Conservation (phyloP, 92 coral and sea anemone genomes). For the Parazoanthus atlanticus region DNA sequence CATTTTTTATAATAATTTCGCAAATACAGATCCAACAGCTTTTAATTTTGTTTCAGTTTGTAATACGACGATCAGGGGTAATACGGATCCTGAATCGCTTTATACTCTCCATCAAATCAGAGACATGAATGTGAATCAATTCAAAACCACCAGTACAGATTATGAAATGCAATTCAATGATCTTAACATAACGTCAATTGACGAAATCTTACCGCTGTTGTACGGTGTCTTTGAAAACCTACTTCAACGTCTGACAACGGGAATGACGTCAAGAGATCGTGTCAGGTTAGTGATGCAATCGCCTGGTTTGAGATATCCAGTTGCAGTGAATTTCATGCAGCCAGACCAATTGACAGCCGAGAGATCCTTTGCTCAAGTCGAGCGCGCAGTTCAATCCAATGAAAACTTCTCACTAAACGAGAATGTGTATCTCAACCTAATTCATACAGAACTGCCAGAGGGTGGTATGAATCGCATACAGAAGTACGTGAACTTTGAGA, state of each 20-base stretch:
- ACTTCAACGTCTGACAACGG: background rate
- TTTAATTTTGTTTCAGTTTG: no score
- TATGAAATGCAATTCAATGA: constrained; percentile 19
- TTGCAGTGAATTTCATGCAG: constrained; percentile 32
- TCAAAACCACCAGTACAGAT: constrained; percentile 35
- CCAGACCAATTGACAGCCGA: constrained; percentile 40
- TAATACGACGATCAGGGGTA: no score
- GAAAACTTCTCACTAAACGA: constrained; percentile 34
- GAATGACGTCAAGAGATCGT: constrained; percentile 14
- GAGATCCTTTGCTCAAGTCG: constrained; percentile 31
- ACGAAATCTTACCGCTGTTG: background rate
- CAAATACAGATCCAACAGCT: no score
- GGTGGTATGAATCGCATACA: constrained; percentile 24
- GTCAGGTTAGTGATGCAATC: constrained; percentile 7
- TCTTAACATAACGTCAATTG: background rate
- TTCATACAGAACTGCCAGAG: constrained; percentile 35
- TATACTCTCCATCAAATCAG: background rate
- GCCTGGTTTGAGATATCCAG: background rate
- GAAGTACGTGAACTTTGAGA: constrained; percentile 10
- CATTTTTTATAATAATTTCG: no score
- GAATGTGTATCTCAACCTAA: constrained; percentile 23
- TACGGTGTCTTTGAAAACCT: constrained; percentile 13
- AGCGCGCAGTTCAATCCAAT: constrained; percentile 36
- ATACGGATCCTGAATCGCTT: constrained; percentile 18
- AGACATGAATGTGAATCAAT: constrained; percentile 5